Percentiles rank a stretch among this genome's conserved stretches.
These are phyloP conservation scores for Smutsia temminckii DNA, from an alignment of 2,797 vertebrate genomes.

Conservation along the genomic window DNA sequence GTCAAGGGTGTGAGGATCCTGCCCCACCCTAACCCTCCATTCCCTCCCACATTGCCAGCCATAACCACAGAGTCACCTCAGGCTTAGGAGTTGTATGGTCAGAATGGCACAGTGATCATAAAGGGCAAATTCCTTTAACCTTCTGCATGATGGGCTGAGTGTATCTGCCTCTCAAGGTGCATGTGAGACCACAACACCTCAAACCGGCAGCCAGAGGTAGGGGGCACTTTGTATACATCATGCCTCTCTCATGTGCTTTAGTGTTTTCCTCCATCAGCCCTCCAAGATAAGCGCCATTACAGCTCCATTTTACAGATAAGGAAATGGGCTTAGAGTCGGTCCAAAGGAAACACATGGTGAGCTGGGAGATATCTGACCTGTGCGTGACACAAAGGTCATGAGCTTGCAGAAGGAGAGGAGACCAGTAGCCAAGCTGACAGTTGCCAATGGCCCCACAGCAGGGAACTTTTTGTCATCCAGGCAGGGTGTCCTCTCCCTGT, in stretches of 20 bases:
- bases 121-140: not conserved
- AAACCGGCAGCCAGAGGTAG: not conserved
- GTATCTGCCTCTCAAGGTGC: not conserved
- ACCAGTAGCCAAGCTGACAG: too few species aligned
- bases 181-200: not conserved
- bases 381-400: too few species aligned
- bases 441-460: fast-evolving
- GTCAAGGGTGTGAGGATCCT: not conserved
- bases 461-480: not conserved
- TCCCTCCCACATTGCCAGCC: too few species aligned
- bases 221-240: fast-evolving
- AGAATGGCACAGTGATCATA: fast-evolving
- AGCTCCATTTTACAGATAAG: not conserved
- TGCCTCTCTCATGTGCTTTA: fast-evolving
- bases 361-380: fast-evolving
- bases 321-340: not conserved
- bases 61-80: not conserved
- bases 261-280: not conserved
- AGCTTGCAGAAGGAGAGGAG: too few species aligned
- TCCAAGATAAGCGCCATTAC: not conserved
- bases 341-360: not conserved
- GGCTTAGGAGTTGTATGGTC: not conserved
- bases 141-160: not conserved
- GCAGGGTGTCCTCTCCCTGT: not conserved
- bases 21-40: fast-evolving